Evolutionary conservation across 2,113 vertebrate genomes (phyloP), one percentile per base, ranked within the genome.

Genomic region (Speoplatyrhinus poulsoni): DNA sequence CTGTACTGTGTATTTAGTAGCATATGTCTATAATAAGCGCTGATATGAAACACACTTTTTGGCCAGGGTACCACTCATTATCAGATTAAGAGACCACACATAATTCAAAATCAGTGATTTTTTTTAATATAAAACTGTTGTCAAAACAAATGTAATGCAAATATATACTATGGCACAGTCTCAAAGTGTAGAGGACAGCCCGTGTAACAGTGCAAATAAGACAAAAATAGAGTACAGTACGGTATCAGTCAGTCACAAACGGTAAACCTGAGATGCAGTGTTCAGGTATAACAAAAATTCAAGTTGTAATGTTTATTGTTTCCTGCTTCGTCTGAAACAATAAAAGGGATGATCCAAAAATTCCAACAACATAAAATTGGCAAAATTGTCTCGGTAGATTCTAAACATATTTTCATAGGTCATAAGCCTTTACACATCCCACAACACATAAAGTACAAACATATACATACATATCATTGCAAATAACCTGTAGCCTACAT

Each of bases 211-310:
- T 87, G 81, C 82, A 85, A 82, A 65, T 66, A 17, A 53, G 84
- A 77, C 77, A 61, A 74, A 81, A 82, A 69, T 80, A 69, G 77
- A 82, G 82, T 76, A 81, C 65, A 79, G 72, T 66, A 75, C 70
- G 63, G 55, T 49, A 53, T 69, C 67, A 63, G 55, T 70, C 41
- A 83, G 5, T 57, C 59, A 81, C 67, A 81, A 61, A 77, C 72
- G 66, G 76, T 72, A 53, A 86, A 79, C 89, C 88, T 91, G 88
- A 90, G 87, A 58, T 70, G n/a, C 67, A 76, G 57, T 73, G 64
- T 46, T 73, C 10, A 68, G 74, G 52, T 36, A 52, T 36, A 15
- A 53, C 33, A 61, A 11, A 68, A 59, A 12, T 60, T 58, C 70
- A 55, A 16, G 32, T 52, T 55, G 50, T 46, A 61, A 67, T 67